Conservation (phyloP, 2,888 invertebrate genomes). For the Chrysotoxum bicinctum region DNA sequence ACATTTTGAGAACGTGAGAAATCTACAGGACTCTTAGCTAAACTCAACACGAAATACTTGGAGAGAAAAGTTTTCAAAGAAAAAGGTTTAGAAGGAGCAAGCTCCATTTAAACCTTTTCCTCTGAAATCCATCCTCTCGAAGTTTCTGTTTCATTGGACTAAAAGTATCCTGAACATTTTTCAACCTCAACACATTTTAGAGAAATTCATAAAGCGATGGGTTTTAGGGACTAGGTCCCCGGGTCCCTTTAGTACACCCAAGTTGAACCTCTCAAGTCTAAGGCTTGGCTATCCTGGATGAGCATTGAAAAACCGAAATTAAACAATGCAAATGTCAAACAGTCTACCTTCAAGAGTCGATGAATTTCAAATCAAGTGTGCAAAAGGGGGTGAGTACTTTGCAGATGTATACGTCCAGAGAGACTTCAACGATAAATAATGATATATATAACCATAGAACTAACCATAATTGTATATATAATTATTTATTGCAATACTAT, state of each 20-base stretch:
- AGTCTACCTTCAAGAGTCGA: slow-evolving; percentile 8
- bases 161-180: slow-evolving; percentile 30
- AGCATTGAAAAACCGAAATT: slow-evolving; percentile 5
- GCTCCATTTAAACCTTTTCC: slow-evolving; percentile 1
- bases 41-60: slow-evolving; percentile 15
- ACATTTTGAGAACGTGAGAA: slow-evolving; percentile 67
- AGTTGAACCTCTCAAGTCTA: slow-evolving; percentile 3
- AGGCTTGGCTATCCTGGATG: slow-evolving; percentile 27
- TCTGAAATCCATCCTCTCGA: not conserved
- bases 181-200: slow-evolving; percentile 66
- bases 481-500: not conserved
- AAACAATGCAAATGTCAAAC: slow-evolving; percentile 22
- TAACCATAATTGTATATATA: not conserved
- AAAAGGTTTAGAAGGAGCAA: not conserved
- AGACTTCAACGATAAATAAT: not conserved
- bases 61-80: slow-evolving; percentile 5
- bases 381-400: slow-evolving; percentile 66
- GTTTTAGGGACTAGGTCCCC: slow-evolving; percentile 26
- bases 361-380: slow-evolving; percentile 31
- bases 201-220: slow-evolving; percentile 30
- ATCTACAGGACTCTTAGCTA: slow-evolving; percentile 4
- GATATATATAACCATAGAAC: not conserved
- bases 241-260: slow-evolving; percentile 61
- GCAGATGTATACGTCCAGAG: slow-evolving; percentile 39
- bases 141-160: not conserved